These are phyloP conservation scores for Castor canadensis DNA, from an alignment of 2,113 vertebrate genomes.

Conservation along the genomic window DNA sequence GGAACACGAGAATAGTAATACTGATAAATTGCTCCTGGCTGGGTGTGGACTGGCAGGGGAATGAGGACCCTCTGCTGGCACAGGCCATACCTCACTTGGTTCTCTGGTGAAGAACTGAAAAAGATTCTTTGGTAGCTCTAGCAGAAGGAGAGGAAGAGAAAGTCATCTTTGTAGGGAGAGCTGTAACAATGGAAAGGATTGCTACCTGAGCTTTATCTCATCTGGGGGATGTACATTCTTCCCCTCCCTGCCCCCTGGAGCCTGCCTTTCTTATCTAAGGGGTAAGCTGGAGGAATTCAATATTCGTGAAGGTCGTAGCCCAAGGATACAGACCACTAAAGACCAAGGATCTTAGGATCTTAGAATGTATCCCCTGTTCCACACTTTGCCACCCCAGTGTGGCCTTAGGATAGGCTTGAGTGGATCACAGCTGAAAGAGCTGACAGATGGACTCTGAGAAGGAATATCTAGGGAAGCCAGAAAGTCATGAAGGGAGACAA, in stretches of 20 bases:
- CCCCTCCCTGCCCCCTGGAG: background rate
- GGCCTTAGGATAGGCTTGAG: background rate
- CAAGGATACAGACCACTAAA: background rate
- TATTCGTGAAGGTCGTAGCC: background rate
- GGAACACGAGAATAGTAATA: background rate
- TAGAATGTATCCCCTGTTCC: background rate
- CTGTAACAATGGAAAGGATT: background rate
- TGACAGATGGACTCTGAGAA: background rate
- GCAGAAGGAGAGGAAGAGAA: background rate
- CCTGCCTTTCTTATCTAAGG: background rate
- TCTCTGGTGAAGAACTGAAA: background rate
- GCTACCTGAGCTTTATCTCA: background rate
- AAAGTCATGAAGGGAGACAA: background rate
- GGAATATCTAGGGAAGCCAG: background rate
- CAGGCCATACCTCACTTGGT: background rate
- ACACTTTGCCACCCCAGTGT: background rate
- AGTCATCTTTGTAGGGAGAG: background rate
- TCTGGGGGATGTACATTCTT: background rate
- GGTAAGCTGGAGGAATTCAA: background rate
- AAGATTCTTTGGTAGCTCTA: background rate
- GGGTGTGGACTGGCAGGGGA: background rate
- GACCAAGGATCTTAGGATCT: background rate
- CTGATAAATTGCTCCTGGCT: background rate
- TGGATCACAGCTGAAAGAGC: background rate
- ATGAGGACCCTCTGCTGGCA: background rate